Evolutionary conservation across 2,797 vertebrate genomes (phyloP).

Genomic region (Phataginus tetradactyla): DNA sequence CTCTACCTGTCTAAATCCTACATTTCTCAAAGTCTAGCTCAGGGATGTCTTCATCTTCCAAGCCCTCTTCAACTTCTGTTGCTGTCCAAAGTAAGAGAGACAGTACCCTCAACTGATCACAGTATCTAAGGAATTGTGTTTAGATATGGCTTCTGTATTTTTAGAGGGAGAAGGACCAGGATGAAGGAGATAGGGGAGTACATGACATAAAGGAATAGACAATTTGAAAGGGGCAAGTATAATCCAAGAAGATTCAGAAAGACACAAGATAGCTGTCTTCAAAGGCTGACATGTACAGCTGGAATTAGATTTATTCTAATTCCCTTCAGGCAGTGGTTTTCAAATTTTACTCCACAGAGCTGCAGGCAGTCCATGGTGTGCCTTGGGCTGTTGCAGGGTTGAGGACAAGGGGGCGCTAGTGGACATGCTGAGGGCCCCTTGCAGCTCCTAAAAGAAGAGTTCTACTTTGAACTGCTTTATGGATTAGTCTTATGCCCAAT

Average conservation of each 20-base stretch:
- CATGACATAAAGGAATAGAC: conserved; percentile 32
- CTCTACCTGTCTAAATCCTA: not conserved
- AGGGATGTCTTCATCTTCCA: conserved; percentile 42
- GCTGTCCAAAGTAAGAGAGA: not conserved
- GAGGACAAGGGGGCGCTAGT: not conserved
- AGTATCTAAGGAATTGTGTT: conserved; percentile 43
- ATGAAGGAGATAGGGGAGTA: not conserved
- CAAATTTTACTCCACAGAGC: conserved; percentile 10
- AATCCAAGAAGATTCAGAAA: conserved; percentile 49
- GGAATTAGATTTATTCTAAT: conserved; percentile 59
- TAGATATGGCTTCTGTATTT: conserved; percentile 19
- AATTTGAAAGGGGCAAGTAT: conserved; percentile 56
- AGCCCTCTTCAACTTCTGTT: not conserved
- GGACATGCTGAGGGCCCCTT: not conserved
- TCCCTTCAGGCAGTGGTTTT: conserved; percentile 47
- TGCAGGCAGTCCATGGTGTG: not conserved
- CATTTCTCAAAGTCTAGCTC: not conserved
- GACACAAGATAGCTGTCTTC: conserved; percentile 27
- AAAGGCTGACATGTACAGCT: conserved; percentile 19
- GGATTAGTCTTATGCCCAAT: not conserved
- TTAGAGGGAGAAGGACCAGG: conserved; percentile 27
- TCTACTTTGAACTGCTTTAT: conserved; percentile 12
- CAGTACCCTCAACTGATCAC: not conserved
- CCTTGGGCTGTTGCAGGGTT: not conserved
- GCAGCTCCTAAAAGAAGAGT: not conserved